These are phyloP conservation scores for Agrochola macilenta DNA, from an alignment of 2,888 invertebrate genomes.

Conservation along the genomic window DNA sequence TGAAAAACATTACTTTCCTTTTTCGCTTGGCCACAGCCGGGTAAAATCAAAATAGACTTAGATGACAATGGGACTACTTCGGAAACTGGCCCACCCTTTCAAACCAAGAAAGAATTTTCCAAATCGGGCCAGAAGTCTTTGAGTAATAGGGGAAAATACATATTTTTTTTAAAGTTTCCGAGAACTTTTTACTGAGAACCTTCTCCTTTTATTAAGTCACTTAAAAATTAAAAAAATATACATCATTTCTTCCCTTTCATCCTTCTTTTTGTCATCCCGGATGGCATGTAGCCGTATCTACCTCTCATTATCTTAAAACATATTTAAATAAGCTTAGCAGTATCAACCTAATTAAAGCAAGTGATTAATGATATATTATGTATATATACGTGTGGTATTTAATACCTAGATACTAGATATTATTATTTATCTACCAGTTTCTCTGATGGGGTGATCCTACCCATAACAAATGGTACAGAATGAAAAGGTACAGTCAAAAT, in stretches of 20 bases:
- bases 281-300: neutral
- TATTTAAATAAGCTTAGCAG: constrained; percentile 44
- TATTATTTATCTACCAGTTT: neutral
- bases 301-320: constrained; percentile 18
- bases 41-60: neutral
- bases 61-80: too few relatives aligned
- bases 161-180: too few relatives aligned
- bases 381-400: neutral
- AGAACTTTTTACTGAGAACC: too few relatives aligned
- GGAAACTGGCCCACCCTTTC: too few relatives aligned
- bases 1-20: neutral
- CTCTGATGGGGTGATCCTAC: constrained; percentile 6
- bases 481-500: neutral
- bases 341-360: constrained; percentile 48
- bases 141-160: too few relatives aligned
- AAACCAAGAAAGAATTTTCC: too few relatives aligned
- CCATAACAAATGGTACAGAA: neutral
- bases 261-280: neutral
- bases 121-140: too few relatives aligned
- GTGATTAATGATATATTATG: constrained; percentile 36
- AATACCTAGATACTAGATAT: neutral
- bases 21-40: neutral
- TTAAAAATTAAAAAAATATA: neutral
- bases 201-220: too few relatives aligned
- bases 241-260: neutral